These are phyloP conservation scores for Colletes latitarsis DNA, from an alignment of 1,140 invertebrate genomes.

Conservation along the genomic window DNA sequence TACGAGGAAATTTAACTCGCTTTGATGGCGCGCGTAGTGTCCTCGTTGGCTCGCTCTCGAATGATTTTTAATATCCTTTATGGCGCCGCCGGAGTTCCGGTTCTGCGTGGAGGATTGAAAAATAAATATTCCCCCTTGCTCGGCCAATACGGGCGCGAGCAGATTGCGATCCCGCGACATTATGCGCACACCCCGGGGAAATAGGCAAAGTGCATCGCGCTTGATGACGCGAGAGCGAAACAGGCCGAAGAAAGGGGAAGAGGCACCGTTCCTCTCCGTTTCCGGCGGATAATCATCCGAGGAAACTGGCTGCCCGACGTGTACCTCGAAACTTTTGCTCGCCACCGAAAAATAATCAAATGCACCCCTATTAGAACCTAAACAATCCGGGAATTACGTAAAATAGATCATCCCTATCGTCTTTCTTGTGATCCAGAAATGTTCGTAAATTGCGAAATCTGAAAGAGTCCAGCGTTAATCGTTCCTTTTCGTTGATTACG, in stretches of 20 bases:
- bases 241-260: slow-evolving; percentile 11
- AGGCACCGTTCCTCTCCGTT: background rate
- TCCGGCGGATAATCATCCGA: slow-evolving; percentile 40
- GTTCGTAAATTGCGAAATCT: too few relatives aligned
- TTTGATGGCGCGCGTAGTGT: background rate
- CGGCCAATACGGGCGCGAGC: slow-evolving; percentile 31
- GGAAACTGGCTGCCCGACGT: slow-evolving; percentile 24
- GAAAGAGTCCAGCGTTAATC: too few relatives aligned
- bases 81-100: background rate
- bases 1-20: slow-evolving; percentile 9
- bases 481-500: background rate
- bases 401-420: too few relatives aligned
- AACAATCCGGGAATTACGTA: too few relatives aligned
- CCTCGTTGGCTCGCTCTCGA: background rate
- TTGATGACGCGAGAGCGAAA: slow-evolving; percentile 34
- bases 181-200: slow-evolving; percentile 52
- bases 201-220: slow-evolving; percentile 58
- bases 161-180: slow-evolving; percentile 50
- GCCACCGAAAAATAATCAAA: background rate
- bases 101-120: slow-evolving; percentile 45
- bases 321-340: background rate
- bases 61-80: slow-evolving; percentile 53
- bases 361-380: too few relatives aligned
- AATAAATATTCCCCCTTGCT: slow-evolving; percentile 45
- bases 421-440: too few relatives aligned